Evolutionary conservation across 2,888 invertebrate species (phyloP), one percentile per base, ranked within the genome.

Genomic region (Neoaliturus tenellus): DNA sequence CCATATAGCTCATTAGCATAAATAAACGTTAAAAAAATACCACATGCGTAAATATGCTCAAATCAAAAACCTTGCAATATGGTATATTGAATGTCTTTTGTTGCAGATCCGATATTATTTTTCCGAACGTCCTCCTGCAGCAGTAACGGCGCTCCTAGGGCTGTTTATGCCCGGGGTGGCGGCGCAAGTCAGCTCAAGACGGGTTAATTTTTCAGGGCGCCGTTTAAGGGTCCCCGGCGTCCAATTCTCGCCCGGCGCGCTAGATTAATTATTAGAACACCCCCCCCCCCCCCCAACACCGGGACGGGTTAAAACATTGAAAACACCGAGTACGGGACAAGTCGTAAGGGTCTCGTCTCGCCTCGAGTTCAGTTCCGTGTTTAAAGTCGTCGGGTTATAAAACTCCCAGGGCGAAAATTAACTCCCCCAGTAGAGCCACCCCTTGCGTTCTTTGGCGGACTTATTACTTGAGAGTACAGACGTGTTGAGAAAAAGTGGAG

Each of bases 141-240:
- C 12, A 17, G 2, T 44, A 44, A 44, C 44, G 4, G 44, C 44
- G 35, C 35, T 6, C 48, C 48, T 48, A 8, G 14, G 51, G 20
- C n/a, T 62, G 28, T 62, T 62, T 62, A 62, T 62, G 62, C 17
- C 62, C 25, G 1, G 28, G 62, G 62, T n/a, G 33, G 20, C n/a
- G 31, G 0, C 12, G 39, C 48, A 75, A 75, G 69, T 41, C 41
- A 20, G 41, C 55, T 81, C 81, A 81, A 81, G 81, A 81, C 71
- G 81, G 81, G 81, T 81, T 81, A 81, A 81, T 81, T 81, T 81
- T 81, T 81, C 51, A 81, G 48, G 10, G 69, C 81, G 33, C 51
- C 44, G 41, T 67, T 81, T 81, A 81, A 81, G 81, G 69, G 62
- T 58, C 71, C 81, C 81, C 81, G 1, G 83, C 80, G 78, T 23